Percentiles rank a stretch among this genome's conserved stretches.
Conservation (phyloP, 2,888 invertebrate genomes). For the Ornithoptera priamus region DNA sequence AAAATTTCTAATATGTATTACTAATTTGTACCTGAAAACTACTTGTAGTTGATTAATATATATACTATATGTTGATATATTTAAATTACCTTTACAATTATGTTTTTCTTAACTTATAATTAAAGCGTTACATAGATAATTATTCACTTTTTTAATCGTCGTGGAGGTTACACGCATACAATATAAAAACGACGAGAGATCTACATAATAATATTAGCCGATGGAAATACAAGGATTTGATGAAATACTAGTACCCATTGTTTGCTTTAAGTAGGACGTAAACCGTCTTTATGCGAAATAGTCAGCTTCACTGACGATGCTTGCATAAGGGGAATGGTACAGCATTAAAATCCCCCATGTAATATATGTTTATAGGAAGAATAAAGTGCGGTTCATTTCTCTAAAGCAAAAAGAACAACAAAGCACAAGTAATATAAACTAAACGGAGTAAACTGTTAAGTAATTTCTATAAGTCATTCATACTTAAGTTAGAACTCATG, state of each 20-base stretch:
- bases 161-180: background rate
- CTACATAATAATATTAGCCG: background rate
- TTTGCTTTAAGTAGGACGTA: constrained; percentile 21
- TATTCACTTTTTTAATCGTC: too few relatives aligned
- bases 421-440: background rate
- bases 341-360: constrained; percentile 22
- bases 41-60: too few relatives aligned
- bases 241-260: constrained; percentile 18
- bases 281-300: constrained; percentile 22
- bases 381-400: constrained; percentile 18
- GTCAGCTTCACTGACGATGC: constrained; percentile 21
- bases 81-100: too few relatives aligned
- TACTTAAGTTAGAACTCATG: background rate
- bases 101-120: too few relatives aligned
- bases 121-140: too few relatives aligned
- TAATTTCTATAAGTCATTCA: background rate
- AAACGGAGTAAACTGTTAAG: constrained; percentile 34
- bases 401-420: constrained; percentile 16
- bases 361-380: constrained; percentile 20
- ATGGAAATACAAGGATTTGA: constrained; percentile 7
- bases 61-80: too few relatives aligned
- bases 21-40: too few relatives aligned
- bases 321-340: constrained; percentile 17
- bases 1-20: too few relatives aligned
- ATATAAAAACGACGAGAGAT: background rate